These are phyloP conservation scores for Brachyptera risi DNA, from an alignment of 2,888 invertebrate genomes.

Conservation along the genomic window DNA sequence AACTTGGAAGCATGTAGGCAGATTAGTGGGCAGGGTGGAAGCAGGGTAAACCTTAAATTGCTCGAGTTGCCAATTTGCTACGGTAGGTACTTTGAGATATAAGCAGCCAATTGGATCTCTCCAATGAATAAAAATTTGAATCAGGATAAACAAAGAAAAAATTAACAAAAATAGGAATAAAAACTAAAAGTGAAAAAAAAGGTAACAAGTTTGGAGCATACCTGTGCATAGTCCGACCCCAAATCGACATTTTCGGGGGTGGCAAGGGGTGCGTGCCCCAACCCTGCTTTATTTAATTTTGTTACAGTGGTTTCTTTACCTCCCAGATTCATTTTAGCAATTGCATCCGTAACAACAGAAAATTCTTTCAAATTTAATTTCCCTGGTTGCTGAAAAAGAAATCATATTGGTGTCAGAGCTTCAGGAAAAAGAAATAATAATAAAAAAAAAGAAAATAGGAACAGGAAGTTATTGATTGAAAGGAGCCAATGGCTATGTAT, in stretches of 20 bases:
- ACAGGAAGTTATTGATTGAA: conserved; percentile 11
- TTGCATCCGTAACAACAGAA: conserved; percentile 81
- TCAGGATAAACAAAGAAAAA: conserved; percentile 17
- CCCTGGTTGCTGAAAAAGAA: conserved; percentile 67
- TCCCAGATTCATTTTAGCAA: conserved; percentile 65
- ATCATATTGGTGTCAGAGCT: conserved; percentile 10
- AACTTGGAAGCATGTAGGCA: no score
- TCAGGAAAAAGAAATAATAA: conserved; percentile 31
- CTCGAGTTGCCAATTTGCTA: no score
- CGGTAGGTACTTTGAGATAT: no score
- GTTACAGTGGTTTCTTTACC: conserved; percentile 46
- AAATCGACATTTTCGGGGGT: conserved; percentile 73
- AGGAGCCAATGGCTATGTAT: conserved; percentile 19
- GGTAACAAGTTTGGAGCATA: conserved; percentile 38
- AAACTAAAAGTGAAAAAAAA: conserved; percentile 23
- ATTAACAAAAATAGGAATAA: no score
- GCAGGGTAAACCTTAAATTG: no score
- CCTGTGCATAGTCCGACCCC: conserved; percentile 69
- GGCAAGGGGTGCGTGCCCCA: conserved; percentile 69
- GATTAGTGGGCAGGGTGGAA: neutral
- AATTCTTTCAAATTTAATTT: conserved; percentile 87
- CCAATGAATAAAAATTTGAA: conserved; percentile 2
- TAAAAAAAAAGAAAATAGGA: conserved; percentile 24
- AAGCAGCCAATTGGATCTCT: conserved; percentile 12
- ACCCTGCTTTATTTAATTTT: conserved; percentile 46